Base-by-base conservation (phyloP, 2,113 vertebrate species). In the Apteryx owenii region DNA sequence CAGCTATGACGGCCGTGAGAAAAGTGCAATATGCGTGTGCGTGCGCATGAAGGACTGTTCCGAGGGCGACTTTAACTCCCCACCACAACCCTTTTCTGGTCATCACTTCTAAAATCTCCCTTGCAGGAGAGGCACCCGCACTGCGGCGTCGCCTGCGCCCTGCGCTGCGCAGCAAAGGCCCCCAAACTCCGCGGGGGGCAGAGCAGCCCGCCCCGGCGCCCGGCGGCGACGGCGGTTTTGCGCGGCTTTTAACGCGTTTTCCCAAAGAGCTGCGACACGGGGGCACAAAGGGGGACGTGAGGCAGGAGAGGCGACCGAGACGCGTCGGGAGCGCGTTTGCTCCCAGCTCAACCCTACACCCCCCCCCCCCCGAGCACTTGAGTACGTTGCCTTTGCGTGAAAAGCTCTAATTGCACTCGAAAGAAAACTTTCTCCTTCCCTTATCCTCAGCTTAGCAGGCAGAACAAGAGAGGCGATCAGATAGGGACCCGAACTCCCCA, bases 141-240 rank as follows among this genome's bases (percentile, higher is more conserved):
- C 0, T 3, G 5, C 1, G 2, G 33, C 4, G 0, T 42, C 40
- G 22, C 25, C 61, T 72, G 54, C 60, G 48, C 62, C 70, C 31
- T 5, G 14, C 1, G 1, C 10, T 26, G 53, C 80, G 85, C 36
- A 38, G 36, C 36, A 38, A 38, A 38, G 36, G 36, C 36, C 36
- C 80, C 68, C 53, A 9, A 36, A 25, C 23, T 5, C 51, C 51
- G 51, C 3, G 62, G 72, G 26, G 29, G 53, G 83, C 1, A 0
- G 18, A 78, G 42, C 46, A 26, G 46, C 60, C 38, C 4, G 51
- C 4, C 0, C 0, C 3, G 12, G 3, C 44, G 13, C 0, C 1
- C 4, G 68, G 53, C 4, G 5, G 48, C 6, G 18, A 60, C 1
- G 2, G 44, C 46, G 48, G 14, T 51, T 62, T 70, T 70, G 42